These are phyloP conservation scores for Aythya baeri DNA, from an alignment of 2,113 vertebrate genomes.

Conservation along the genomic window DNA sequence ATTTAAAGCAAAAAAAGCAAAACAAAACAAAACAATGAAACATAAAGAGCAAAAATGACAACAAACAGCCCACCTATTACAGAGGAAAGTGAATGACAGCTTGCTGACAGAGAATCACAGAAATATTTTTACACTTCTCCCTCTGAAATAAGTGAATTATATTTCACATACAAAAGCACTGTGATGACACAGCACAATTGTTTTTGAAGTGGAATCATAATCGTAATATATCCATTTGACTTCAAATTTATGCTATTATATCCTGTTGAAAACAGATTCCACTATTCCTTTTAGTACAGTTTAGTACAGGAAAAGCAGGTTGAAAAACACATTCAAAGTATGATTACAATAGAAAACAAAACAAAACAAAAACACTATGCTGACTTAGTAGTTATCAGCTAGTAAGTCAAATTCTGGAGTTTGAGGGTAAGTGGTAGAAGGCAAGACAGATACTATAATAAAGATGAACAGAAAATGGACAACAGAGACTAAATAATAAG, in stretches of 20 bases:
- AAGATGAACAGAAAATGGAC: conserved; percentile 6
- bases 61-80: not conserved
- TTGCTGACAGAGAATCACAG: not conserved
- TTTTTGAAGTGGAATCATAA: not conserved
- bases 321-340: not conserved
- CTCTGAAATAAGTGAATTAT: not conserved
- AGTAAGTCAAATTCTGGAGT: not conserved
- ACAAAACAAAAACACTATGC: not conserved
- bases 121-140: not conserved
- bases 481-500: conserved; percentile 5
- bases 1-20: not conserved
- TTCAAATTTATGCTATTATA: not conserved
- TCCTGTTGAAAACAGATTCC: not conserved
- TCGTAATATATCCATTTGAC: not conserved
- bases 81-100: not conserved
- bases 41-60: not conserved
- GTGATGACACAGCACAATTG: not conserved
- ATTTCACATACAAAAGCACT: not conserved
- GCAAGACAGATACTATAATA: not conserved
- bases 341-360: not conserved
- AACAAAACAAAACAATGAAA: not conserved
- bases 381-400: not conserved
- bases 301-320: not conserved
- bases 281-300: not conserved
- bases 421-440: not conserved